Percentiles rank a stretch among this genome's conserved stretches.
Conservation (phyloP, 1,140 invertebrate species). For the Hormaphis cornu region DNA sequence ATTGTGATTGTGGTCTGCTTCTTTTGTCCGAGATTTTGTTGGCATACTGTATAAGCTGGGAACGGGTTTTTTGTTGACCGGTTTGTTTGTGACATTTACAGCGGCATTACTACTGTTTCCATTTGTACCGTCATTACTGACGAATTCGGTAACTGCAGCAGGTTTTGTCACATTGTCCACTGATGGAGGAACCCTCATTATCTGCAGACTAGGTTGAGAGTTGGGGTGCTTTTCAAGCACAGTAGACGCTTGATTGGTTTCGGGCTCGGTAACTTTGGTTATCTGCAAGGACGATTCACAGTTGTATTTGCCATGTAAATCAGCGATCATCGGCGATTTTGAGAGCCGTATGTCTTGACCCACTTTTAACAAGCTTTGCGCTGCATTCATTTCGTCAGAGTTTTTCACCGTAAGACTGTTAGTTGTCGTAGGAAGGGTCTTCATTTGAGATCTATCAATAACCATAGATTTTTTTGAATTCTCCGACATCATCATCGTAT, state of each 20-base stretch:
- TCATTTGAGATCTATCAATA: neutral
- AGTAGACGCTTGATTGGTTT: neutral
- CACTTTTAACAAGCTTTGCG: conserved; percentile 9
- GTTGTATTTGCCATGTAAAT: neutral
- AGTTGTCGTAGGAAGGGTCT: no score
- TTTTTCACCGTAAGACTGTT: neutral
- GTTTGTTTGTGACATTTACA: neutral
- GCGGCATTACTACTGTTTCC: neutral
- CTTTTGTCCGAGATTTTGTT: neutral
- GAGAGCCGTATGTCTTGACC: neutral
- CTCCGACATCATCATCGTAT: neutral
- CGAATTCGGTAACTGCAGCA: neutral
- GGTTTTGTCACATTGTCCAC: neutral
- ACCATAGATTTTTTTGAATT: neutral
- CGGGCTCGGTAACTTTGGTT: conserved; percentile 20
- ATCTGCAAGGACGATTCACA: conserved; percentile 21
- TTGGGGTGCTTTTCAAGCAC: neutral
- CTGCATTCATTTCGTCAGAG: conserved; percentile 3
- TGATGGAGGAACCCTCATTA: neutral
- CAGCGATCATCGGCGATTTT: neutral
- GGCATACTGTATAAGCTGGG: conserved; percentile 19
- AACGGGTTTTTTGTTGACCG: conserved; percentile 14
- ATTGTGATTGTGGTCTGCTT: neutral
- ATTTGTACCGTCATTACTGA: neutral
- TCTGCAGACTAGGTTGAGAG: neutral